Conservation (phyloP, 2,888 invertebrate species). For the Diplazon laetatorius region DNA sequence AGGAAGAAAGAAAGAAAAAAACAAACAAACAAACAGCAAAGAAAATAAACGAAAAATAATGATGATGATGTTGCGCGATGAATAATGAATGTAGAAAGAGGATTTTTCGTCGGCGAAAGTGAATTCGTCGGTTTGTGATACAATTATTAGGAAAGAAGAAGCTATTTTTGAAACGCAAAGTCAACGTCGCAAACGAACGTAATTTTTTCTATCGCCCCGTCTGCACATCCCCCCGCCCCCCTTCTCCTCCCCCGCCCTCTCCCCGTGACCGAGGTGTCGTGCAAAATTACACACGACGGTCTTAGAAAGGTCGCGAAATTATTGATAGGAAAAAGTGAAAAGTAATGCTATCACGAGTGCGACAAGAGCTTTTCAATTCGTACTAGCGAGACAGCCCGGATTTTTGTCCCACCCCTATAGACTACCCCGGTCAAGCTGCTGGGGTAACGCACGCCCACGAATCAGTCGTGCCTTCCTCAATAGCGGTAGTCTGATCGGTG, state of each 20-base stretch:
- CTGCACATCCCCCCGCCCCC: not conserved
- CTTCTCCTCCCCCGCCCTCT: not conserved
- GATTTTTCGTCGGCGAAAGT: conserved; percentile 41
- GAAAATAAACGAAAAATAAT: conserved; percentile 16
- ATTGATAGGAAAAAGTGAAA: conserved; percentile 26
- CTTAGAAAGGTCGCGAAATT: conserved; percentile 19
- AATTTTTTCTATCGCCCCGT: conserved; percentile 59
- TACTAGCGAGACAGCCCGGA: conserved; percentile 44
- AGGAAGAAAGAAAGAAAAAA: conserved; percentile 1
- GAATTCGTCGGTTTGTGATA: conserved; percentile 59
- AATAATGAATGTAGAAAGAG: conserved; percentile 35
- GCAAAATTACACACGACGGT: conserved; percentile 42
- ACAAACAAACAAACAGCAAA: conserved; percentile 10
- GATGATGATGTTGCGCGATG: conserved; percentile 22
- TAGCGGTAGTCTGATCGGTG: conserved; percentile 66
- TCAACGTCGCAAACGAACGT: conserved; percentile 56
- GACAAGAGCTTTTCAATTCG: conserved; percentile 39
- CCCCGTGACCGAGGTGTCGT: conserved; percentile 17
- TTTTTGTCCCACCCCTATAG: conserved; percentile 10
- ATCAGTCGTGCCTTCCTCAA: conserved; percentile 76
- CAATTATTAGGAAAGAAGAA: conserved; percentile 58
- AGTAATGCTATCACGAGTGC: conserved; percentile 11
- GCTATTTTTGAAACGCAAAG: conserved; percentile 56
- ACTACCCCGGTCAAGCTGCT: conserved; percentile 35
- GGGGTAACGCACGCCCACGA: conserved; percentile 65